Base-by-base conservation (phyloP, 1,140 invertebrate genomes). In the Neodiprion lecontei region DNA sequence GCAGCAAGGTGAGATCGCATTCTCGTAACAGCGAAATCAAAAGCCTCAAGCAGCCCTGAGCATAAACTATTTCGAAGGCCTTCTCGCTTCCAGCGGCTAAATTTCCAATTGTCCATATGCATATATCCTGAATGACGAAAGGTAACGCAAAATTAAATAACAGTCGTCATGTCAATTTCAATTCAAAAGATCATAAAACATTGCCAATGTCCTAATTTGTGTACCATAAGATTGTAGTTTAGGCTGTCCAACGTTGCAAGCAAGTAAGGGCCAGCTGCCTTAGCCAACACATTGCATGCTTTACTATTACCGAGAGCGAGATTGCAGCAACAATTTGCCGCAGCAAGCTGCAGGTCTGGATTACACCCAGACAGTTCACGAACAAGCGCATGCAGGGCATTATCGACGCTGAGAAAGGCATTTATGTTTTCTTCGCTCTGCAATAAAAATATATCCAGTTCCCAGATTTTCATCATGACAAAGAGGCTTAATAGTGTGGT, bases 301-400 rank as follows among this genome's bases (percentile, higher is more conserved):
- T 84, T 88, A 3, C 75, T 11, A 80, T 88, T 86, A 49, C 86
- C 87, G 0, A 89, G 80, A 23, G 88, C 77, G 72, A 89, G 81
- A 73, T 89, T 89, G 74, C 88, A 89, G 74, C 85, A 87, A 72
- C 87, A 89, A 79, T 82, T 84, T 0, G 82, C 83, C 67, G 88
- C 86, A 28, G 75, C 72, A 17, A 89, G 75, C 72, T 88, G 84
- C 9, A 84, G 69, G 47, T 73, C 77, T n/a, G 83, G 74, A 78
- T 85, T 81, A 8, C 61, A 75, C n/a, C 85, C 77, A n/a, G 83
- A 85, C 1, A 89, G 73, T 77, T 87, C 85, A 69, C 87, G 79
- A 17, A 83, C 80, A 11, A 89, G 72, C 0, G 82, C 74, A 74
- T 81, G 74, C 61, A 88, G 74, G 48, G 82, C 76, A 70, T 85